Evolutionary conservation across 2,888 invertebrate genomes (phyloP), one percentile per base, ranked within the genome.

Genomic region (Leptopilina myrica): DNA sequence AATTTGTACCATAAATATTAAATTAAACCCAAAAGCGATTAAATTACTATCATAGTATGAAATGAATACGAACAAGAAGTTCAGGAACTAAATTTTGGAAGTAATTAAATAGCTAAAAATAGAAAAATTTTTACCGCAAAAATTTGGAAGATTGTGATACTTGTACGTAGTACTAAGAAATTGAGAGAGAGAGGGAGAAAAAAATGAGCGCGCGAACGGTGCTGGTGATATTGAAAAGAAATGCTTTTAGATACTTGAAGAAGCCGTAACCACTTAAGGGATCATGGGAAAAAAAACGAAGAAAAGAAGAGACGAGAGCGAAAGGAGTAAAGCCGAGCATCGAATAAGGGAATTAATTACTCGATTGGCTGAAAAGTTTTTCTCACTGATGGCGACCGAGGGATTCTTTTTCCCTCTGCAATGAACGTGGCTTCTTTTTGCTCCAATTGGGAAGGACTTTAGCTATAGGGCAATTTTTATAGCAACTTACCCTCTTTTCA

Each of bases 241-340:
- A 85, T 84, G 84, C 86, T 87, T 85, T 86, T 84, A 85, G 85
- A 86, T 87, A 86, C 85, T 87, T 86, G 83, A 85, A 86, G 85
- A 84, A 85, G 84, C 81, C 80, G 76, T 80, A 76, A 78, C 79
- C 79, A 62, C 80, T 81, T 78, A 59, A 73, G 73, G 73, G 73
- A 73, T 73, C 56, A 8, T 33, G 33, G 15, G 15, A 59, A 73
- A 73, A 59, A 33, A 33, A 33, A 33, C 33, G 56, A 15, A 59
- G 73, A 49, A 46, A 49, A 49, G 49, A 49, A 56, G 73, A 73
- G 40, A 56, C 53, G 56, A 40, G 26, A 40, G 26, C 56, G 73
- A 73, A 73, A 59, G 73, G 73, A 73, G 73, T 73, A 33, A 73
- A 73, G 56, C 56, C 56, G 73, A 59, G 73, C 56, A 33, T 56